Base-by-base conservation (phyloP, 2,113 vertebrate species). In the Centropristis striata region DNA sequence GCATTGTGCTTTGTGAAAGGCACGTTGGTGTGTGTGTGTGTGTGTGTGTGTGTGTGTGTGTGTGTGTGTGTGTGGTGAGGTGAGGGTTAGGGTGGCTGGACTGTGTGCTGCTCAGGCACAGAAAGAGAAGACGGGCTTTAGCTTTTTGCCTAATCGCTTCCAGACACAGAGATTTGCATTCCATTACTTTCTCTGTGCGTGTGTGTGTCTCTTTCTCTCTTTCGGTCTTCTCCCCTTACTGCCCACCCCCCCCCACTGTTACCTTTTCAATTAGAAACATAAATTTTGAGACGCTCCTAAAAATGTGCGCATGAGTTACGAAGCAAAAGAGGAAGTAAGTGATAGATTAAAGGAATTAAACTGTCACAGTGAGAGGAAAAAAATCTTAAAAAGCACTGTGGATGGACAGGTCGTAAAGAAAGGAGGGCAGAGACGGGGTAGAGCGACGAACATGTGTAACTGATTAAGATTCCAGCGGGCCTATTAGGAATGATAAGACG, bases 161-260 rank as follows among this genome's bases (percentile, higher is more conserved):
- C 92, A 93, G 92, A 92, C 86, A 72, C 67, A 55, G 53, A 87
- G 71, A 86, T 92, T 90, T 92, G 72, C 87, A 90, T 91, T 91
- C 90, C 86, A 65, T 25, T 28, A 47, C 83, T 60, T 23, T 79
- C n/a, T 71, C 12, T 42, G n/a, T 55, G 60, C 55, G 25, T 23
- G 20, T 57, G 36, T 32, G 21, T 39, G 46, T 27, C 21, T 53
- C 46, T 15, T 15, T 68, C 27, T 42, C 36, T 47, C 36, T 59
- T 51, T 39, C 55, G 41, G 44, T 41, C 37, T 28, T 49, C 32
- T 65, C 39, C 46, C 46, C 39, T 39, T 46, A 8, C 69, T 8
- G 8, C 49, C 59, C 39, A 2, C 21, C 4, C 28, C 20, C 42
- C 12, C 3, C 21, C 25, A 18, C 68, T n/a, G 57, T 84, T 86